phyloP scores from a whole-genome alignment of 2,888 invertebrate genomes.

The Stenotaenia linearis region DNA sequence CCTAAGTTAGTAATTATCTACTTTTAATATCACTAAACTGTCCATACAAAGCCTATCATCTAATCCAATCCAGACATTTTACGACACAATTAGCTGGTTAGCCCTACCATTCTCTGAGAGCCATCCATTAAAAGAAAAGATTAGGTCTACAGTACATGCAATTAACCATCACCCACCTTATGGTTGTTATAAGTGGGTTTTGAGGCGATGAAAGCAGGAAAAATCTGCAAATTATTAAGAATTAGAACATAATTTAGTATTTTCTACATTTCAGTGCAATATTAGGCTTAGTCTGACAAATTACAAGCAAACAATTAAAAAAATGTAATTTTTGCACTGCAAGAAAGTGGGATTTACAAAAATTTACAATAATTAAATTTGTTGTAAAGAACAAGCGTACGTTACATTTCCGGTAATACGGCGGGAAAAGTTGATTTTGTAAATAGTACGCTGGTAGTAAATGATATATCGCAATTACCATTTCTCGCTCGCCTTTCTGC shows the following conservation, averaged over 20 bases:
- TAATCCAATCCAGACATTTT: background rate
- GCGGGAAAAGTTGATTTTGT: too few species aligned
- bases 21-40: too few species aligned
- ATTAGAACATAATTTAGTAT: background rate
- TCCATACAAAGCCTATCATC: background rate
- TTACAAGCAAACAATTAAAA: too few species aligned
- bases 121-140: background rate
- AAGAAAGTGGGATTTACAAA: too few species aligned
- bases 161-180: conserved; percentile 24
- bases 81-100: conserved; percentile 7
- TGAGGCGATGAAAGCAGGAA: conserved; percentile 18
- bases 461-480: too few species aligned
- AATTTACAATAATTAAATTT: too few species aligned
- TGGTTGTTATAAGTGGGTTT: conserved; percentile 23
- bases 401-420: too few species aligned
- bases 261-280: background rate
- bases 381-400: too few species aligned
- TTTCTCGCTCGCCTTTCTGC: too few species aligned
- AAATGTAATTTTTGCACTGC: too few species aligned
- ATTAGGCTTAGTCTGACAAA: too few species aligned
- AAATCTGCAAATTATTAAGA: conserved; percentile 21
- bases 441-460: too few species aligned
- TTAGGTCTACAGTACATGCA: background rate
- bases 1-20: background rate
- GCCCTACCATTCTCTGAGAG: background rate